Evolutionary conservation across 2,113 vertebrate species (phyloP), one percentile per base, ranked within the genome.

Genomic region (Saccopteryx leptura): DNA sequence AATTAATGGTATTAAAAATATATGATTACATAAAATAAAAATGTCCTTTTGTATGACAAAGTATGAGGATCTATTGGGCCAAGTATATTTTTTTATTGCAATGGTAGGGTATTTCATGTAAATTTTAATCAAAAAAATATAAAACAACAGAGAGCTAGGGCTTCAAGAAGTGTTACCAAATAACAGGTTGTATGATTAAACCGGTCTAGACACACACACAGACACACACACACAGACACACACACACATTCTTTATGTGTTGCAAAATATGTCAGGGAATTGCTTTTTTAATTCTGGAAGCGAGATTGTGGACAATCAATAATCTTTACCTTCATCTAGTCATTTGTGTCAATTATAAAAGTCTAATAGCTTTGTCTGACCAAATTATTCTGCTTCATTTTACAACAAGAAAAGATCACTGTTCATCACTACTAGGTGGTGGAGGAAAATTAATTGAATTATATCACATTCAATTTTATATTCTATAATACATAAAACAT

Each of bases 121-220:
- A 88, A 74, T 91, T 96, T 74, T 69, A 61, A 68, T 63, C 17
- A 50, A 31, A 72, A 72, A 93, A 88, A 88, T 4, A 4, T 24
- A 33, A 74, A 81, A 71, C 0, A 78, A 23, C 10, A 46, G 54
- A 75, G 21, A 76, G 4, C 15, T 58, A 23, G 23, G 33, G 88
- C 4, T 66, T 86, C 1, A 21, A 33, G 13, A 91, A 68, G 5
- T 54, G 10, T 12, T 31, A 81, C 11, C 18, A 69, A 39, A 54
- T 1, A 46, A 10, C 11, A 39, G 21, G 14, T 52, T 21, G 7
- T 19, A 48, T 26, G 9, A 54, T 52, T 61, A 17, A 11, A 54
- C n/a, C 15, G 65, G 18, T 2, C 1, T 26, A 10, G 11, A 31
- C 6, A n/a, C 9, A 61, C 15, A 56, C 15, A 18, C 19, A 18